phyloP scores from a whole-genome alignment of 2,888 invertebrate genomes.

The Leptinotarsa haldemani region DNA sequence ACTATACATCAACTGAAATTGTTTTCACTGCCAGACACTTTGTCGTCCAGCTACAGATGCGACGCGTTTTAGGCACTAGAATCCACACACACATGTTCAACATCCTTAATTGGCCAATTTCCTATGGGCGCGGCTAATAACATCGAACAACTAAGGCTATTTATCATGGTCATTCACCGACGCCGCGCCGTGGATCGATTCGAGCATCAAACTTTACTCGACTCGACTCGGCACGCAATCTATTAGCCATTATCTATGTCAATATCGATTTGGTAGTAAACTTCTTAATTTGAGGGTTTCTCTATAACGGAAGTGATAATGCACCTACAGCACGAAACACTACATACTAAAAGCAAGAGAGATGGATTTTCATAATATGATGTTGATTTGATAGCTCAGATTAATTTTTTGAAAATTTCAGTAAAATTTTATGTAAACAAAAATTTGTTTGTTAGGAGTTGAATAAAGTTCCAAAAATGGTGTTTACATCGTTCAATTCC shows the following conservation, averaged over 20 bases:
- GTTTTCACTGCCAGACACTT: conserved; percentile 4
- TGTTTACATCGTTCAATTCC: too few species aligned
- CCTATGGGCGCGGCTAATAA: conserved; percentile 12
- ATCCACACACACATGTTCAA: not conserved
- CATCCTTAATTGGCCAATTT: conserved; percentile 2
- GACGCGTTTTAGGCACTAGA: not conserved
- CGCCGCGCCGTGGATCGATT: not conserved
- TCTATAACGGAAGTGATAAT: not conserved
- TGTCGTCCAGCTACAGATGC: not conserved
- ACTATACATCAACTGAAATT: not conserved
- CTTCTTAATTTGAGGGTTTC: not conserved
- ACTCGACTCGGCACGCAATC: not conserved
- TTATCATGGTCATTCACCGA: conserved; percentile 13
- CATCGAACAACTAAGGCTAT: conserved; percentile 2
- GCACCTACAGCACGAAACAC: not conserved
- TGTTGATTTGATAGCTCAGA: too few species aligned
- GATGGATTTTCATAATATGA: not conserved
- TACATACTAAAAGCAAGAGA: not conserved
- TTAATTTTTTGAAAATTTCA: too few species aligned
- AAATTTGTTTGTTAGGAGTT: not conserved
- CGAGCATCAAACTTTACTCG: not conserved
- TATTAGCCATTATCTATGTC: conserved; percentile 9
- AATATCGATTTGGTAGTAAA: not conserved
- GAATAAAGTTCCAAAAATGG: too few species aligned
- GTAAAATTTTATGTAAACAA: not conserved